These are phyloP conservation scores for Geotrypetes seraphini DNA, from an alignment of 2,797 vertebrate species.

Conservation along the genomic window DNA sequence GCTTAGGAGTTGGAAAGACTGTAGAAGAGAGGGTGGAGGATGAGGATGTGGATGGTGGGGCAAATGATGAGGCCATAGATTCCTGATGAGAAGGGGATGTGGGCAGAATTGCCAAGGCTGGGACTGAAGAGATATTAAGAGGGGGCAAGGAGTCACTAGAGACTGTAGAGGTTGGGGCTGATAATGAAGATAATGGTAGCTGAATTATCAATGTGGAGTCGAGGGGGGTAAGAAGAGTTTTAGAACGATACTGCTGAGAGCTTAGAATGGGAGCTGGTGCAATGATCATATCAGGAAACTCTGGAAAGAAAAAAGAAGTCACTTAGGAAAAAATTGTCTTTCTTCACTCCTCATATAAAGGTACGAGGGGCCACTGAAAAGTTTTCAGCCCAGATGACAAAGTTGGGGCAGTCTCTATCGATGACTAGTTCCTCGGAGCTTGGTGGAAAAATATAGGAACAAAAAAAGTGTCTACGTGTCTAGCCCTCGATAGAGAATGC, in stretches of 20 bases:
- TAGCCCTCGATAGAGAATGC: no score
- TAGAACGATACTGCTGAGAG: constrained; percentile 40
- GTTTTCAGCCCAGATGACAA: no score
- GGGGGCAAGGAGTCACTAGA: constrained; percentile 32
- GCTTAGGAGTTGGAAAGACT: neutral
- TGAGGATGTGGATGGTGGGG: fast-evolving
- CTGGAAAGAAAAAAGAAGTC: constrained; percentile 22
- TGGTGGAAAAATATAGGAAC: no score
- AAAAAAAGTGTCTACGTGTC: no score
- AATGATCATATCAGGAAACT: constrained; percentile 35
- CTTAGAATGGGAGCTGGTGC: constrained; percentile 45
- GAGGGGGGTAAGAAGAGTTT: constrained; percentile 32
- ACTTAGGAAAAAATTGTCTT: no score
- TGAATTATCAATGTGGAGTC: constrained; percentile 17
- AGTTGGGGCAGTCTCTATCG: no score
- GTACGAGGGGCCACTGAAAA: no score
- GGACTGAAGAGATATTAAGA: constrained; percentile 17
- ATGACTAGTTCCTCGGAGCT: no score
- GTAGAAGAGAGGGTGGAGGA: neutral
- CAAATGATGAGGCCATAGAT: neutral
- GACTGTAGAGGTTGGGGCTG: no score
- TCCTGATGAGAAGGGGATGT: constrained; percentile 2
- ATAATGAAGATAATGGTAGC: no score
- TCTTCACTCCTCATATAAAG: no score
- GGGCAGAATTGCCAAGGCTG: constrained; percentile 3